Evolutionary conservation across 1,140 invertebrate species (phyloP).

Genomic region (Apis laboriosa): DNA sequence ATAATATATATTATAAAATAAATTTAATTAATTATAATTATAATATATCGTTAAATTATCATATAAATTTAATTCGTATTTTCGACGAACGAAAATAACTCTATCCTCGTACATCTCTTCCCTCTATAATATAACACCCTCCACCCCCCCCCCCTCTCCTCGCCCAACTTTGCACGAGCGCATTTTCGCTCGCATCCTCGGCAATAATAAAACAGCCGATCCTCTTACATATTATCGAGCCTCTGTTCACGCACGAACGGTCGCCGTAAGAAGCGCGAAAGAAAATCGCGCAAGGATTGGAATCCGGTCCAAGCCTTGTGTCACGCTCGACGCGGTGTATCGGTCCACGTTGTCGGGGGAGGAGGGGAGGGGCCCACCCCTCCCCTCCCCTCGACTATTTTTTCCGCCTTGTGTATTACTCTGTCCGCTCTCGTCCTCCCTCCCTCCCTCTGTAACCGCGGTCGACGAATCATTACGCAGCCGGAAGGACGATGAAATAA

Average conservation of each 20-base stretch:
- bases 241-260: constrained; percentile 67
- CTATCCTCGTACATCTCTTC: no score
- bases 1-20: no score
- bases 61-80: no score
- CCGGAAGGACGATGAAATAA: constrained; percentile 7
- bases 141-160: no score
- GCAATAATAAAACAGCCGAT: constrained; percentile 66
- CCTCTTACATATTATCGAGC: constrained; percentile 51
- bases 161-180: constrained; percentile 10
- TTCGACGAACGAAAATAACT: no score
- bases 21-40: no score
- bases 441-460: background rate
- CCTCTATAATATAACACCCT: no score
- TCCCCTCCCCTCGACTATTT: background rate
- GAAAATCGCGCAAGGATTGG: constrained; percentile 43
- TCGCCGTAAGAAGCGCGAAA: constrained; percentile 55
- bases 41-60: no score
- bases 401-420: background rate
- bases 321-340: constrained; percentile 54
- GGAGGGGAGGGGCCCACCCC: no score
- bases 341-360: background rate
- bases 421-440: no score
- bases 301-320: constrained; percentile 66
- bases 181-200: constrained; percentile 19
- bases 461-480: background rate